Evolutionary conservation across 2,113 vertebrate genomes (phyloP).

Genomic region (Anolis sagrei): DNA sequence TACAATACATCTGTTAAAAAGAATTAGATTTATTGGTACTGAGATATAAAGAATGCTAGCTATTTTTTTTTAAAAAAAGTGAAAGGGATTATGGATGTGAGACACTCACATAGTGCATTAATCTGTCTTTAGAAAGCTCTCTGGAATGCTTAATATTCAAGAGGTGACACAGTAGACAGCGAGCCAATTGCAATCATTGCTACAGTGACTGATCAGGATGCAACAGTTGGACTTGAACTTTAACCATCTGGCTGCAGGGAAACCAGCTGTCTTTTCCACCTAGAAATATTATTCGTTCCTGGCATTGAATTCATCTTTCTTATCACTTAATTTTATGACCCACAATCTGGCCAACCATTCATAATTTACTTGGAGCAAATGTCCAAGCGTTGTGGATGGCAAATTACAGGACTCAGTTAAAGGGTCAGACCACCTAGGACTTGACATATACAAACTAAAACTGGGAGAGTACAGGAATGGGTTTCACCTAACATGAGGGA

Average conservation of each 20-base stretch:
- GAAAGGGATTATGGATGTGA: slow-evolving; percentile 27
- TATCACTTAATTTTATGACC: slow-evolving; percentile 48
- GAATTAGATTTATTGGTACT: neutral
- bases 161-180: slow-evolving; percentile 11
- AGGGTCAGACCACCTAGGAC: neutral
- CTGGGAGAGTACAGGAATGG: neutral
- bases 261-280: slow-evolving; percentile 67
- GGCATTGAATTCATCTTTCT: slow-evolving; percentile 56
- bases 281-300: slow-evolving; percentile 62
- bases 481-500: neutral
- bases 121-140: slow-evolving; percentile 37
- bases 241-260: slow-evolving; percentile 63
- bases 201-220: slow-evolving; percentile 58
- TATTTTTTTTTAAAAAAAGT: slow-evolving; percentile 22
- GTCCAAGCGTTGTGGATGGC: slow-evolving; percentile 8
- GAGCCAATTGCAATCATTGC: slow-evolving; percentile 48
- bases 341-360: slow-evolving; percentile 25
- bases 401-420: neutral
- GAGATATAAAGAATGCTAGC: slow-evolving; percentile 18
- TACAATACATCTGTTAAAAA: neutral
- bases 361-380: slow-evolving; percentile 6
- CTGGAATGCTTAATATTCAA: slow-evolving; percentile 35
- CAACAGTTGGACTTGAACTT: slow-evolving; percentile 63
- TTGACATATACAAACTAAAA: slow-evolving; percentile 1
- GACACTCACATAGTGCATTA: slow-evolving; percentile 29